Conservation (phyloP, 2,113 vertebrate genomes). For the Scophthalmus maximus region DNA sequence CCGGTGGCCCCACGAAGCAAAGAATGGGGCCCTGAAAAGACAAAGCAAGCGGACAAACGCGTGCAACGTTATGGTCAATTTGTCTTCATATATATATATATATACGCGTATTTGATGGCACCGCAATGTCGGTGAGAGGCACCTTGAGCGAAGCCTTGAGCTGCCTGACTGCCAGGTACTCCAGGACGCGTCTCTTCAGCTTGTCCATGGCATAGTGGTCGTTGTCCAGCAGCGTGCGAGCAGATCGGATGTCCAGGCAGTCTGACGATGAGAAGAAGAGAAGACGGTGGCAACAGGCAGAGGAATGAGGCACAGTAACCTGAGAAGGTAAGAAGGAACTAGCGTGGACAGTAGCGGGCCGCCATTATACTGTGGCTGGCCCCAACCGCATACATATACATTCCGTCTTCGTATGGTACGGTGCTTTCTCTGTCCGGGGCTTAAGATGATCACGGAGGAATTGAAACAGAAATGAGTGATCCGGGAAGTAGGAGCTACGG, state of each 20-base stretch:
- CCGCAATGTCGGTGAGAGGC: not conserved
- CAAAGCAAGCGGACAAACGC: not conserved
- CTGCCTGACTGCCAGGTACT: constrained; percentile 96
- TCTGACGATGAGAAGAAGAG: constrained; percentile 79
- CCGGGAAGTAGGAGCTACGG: not conserved
- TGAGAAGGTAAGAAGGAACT: too few species aligned
- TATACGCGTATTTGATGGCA: too few species aligned
- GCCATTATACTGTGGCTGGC: not conserved
- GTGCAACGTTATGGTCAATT: not conserved
- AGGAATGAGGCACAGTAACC: too few species aligned
- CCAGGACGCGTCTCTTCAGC: constrained; percentile 94
- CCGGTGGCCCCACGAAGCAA: constrained; percentile 97
- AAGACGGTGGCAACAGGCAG: not conserved
- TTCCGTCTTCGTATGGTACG: not conserved
- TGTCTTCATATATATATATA: not conserved
- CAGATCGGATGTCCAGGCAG: constrained; percentile 92
- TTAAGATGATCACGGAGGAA: not conserved
- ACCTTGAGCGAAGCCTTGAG: constrained; percentile 92
- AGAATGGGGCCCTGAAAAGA: constrained; percentile 90
- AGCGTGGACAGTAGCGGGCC: too few species aligned
- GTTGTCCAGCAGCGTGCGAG: constrained; percentile 91
- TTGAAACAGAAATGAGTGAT: not conserved
- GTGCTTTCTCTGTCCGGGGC: not conserved
- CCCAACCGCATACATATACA: not conserved
- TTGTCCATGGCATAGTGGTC: constrained; percentile 98